Evolutionary conservation across 2,888 invertebrate species (phyloP).

Genomic region (Eumerus sabulonum): DNA sequence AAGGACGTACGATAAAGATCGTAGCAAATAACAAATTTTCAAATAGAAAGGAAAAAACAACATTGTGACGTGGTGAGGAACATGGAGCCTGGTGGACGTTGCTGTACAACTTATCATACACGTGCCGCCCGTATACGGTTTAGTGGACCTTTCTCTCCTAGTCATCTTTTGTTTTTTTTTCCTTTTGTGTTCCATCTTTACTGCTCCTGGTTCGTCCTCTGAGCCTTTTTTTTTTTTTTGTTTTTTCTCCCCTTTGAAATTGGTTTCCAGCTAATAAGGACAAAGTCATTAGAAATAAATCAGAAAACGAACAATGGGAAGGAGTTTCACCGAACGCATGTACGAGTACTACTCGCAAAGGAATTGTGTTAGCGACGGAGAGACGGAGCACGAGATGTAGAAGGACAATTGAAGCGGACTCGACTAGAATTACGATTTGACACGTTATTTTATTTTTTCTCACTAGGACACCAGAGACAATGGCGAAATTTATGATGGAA

Average conservation of each 20-base stretch:
- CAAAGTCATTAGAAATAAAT: constrained; percentile 72
- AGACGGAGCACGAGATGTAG: background rate
- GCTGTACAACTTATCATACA: constrained; percentile 53
- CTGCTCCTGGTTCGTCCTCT: constrained; percentile 27
- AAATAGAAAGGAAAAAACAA: constrained; percentile 60
- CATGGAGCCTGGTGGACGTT: constrained; percentile 25
- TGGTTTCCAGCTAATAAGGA: constrained; percentile 72
- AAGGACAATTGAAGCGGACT: constrained; percentile 47
- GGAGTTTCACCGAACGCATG: constrained; percentile 59
- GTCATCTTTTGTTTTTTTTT: constrained; percentile 3
- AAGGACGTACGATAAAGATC: constrained; percentile 58
- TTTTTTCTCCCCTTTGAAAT: constrained; percentile 69
- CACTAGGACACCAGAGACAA: constrained; percentile 35
- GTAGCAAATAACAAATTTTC: constrained; percentile 63
- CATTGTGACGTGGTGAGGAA: too few relatives aligned
- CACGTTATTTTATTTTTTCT: constrained; percentile 15
- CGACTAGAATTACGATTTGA: constrained; percentile 55
- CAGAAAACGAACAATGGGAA: constrained; percentile 71
- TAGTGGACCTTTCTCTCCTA: constrained; percentile 38
- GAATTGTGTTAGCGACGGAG: background rate
- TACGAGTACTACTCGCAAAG: constrained; percentile 6
- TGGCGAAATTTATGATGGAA: constrained; percentile 43
- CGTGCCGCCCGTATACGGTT: constrained; percentile 55
- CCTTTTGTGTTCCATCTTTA: constrained; percentile 9
- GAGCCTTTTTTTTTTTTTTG: background rate